Evolutionary conservation across 2,888 invertebrate genomes (phyloP).

Genomic region (Druceiella hillmani): DNA sequence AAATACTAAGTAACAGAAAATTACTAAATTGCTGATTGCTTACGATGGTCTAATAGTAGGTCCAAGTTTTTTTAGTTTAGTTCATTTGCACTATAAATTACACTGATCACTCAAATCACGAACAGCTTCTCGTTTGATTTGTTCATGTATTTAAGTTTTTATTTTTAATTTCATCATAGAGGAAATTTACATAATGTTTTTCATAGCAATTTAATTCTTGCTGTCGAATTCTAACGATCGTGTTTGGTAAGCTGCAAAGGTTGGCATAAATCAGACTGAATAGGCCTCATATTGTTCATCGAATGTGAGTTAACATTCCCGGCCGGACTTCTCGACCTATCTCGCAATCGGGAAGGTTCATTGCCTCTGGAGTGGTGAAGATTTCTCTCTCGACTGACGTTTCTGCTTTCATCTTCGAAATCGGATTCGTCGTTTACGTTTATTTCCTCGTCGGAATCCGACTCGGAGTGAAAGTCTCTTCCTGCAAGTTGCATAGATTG

Average conservation of each 20-base stretch:
- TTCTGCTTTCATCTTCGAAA: slow-evolving; percentile 49
- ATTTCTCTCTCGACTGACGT: no score
- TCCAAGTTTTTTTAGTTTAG: no score
- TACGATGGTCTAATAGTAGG: no score
- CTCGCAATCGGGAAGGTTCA: slow-evolving; percentile 36
- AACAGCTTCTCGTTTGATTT: no score
- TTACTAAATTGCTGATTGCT: no score
- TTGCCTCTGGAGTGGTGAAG: slow-evolving; percentile 29
- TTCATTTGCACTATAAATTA: no score
- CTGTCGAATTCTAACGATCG: slow-evolving; percentile 64
- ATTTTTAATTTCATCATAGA: no score
- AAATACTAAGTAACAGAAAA: no score
- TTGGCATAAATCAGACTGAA: slow-evolving; percentile 42
- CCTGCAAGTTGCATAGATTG: slow-evolving; percentile 46
- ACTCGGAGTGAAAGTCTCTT: slow-evolving; percentile 44
- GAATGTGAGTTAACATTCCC: slow-evolving; percentile 33
- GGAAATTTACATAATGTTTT: no score
- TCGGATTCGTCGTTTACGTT: slow-evolving; percentile 79
- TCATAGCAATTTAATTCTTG: no score
- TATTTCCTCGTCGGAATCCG: slow-evolving; percentile 73
- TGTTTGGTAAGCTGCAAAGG: slow-evolving; percentile 69
- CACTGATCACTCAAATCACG: no score
- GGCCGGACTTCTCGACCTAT: slow-evolving; percentile 44
- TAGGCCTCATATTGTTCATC: slow-evolving; percentile 20
- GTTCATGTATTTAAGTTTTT: no score